phyloP scores from a whole-genome alignment of 2,888 invertebrate species.

The Teinopalpus imperialis region DNA sequence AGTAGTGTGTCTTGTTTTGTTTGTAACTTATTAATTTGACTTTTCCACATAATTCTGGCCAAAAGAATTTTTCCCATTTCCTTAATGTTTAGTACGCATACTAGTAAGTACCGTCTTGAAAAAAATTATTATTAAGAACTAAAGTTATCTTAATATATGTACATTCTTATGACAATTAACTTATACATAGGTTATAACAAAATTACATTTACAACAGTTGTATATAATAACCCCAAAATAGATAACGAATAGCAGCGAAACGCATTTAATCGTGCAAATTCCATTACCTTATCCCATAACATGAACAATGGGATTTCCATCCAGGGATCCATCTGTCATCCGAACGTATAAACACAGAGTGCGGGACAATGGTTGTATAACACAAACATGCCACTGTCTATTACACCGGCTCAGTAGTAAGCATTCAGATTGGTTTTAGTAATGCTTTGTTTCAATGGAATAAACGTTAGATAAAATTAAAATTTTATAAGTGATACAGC shows the following conservation, averaged over 20 bases:
- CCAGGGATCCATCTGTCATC: slow-evolving; percentile 58
- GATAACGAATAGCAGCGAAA: slow-evolving; percentile 6
- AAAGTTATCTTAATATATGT: too few species aligned
- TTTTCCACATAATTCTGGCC: too few species aligned
- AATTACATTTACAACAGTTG: background rate
- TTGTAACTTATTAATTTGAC: too few species aligned
- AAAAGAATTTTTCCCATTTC: too few species aligned
- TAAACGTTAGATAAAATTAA: too few species aligned
- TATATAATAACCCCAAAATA: slow-evolving; percentile 8
- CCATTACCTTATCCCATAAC: slow-evolving; percentile 24
- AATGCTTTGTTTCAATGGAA: slow-evolving; percentile 46
- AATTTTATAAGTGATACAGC: too few species aligned
- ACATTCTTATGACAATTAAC: too few species aligned
- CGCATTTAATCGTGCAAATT: slow-evolving; percentile 23
- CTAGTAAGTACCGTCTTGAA: too few species aligned
- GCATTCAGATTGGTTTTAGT: slow-evolving; percentile 58
- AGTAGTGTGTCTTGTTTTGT: too few species aligned
- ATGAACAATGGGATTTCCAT: slow-evolving; percentile 50
- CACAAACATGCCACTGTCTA: slow-evolving; percentile 45
- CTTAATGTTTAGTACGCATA: too few species aligned
- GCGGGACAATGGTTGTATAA: slow-evolving; percentile 48
- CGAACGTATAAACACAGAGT: slow-evolving; percentile 54
- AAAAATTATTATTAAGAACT: too few species aligned
- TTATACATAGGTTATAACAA: too few species aligned
- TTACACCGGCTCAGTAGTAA: slow-evolving; percentile 41